These are phyloP conservation scores for Scytalopus superciliaris DNA, from an alignment of 2,113 vertebrate genomes.

Conservation along the genomic window DNA sequence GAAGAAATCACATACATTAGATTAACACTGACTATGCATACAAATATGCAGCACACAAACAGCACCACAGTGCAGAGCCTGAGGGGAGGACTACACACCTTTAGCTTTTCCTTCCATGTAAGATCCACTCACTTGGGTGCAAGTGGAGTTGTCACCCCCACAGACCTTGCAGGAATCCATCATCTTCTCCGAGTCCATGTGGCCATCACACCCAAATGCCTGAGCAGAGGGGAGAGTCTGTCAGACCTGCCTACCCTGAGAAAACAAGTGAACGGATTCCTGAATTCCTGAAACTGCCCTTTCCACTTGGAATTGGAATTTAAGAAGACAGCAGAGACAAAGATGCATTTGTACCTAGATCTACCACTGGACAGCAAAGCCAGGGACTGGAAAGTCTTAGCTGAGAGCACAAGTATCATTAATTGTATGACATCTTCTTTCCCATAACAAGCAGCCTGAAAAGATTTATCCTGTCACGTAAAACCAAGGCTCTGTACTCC, in stretches of 20 bases:
- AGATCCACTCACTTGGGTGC: constrained; percentile 74
- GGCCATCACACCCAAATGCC: constrained; percentile 90
- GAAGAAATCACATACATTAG: background rate
- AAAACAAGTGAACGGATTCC: background rate
- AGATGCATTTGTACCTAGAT: background rate
- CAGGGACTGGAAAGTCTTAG: background rate
- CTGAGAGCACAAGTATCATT: background rate
- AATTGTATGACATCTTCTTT: background rate
- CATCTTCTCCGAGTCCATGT: constrained; percentile 80
- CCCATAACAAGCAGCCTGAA: background rate
- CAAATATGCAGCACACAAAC: background rate
- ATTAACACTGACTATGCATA: background rate
- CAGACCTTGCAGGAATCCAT: constrained; percentile 86
- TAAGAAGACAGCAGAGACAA: background rate
- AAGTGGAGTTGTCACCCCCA: constrained; percentile 85
- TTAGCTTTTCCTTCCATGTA: constrained; percentile 80
- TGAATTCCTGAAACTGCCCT: background rate
- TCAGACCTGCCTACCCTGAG: background rate
- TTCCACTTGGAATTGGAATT: background rate
- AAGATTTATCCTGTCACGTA: background rate
- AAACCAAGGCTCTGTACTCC: background rate
- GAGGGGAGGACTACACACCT: constrained; percentile 75
- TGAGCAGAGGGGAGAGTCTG: constrained; percentile 41
- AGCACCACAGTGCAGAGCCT: background rate
- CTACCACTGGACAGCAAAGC: background rate